phyloP scores from a whole-genome alignment of 2,797 vertebrate species.

The Danio albolineatus region DNA sequence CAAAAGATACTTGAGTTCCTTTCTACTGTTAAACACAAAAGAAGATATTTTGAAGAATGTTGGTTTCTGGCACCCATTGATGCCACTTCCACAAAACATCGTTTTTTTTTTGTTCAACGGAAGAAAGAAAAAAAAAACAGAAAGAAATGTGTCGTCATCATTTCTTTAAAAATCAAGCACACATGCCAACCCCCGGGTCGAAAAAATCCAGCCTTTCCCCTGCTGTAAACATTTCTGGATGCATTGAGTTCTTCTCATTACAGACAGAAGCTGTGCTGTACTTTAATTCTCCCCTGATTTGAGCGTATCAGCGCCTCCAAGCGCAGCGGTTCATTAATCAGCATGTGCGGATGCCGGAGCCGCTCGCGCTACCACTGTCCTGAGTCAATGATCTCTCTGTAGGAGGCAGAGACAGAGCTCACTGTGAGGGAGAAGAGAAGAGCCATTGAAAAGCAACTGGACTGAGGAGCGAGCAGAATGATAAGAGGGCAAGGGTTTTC shows the following conservation, averaged over 20 bases:
- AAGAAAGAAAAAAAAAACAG: no score
- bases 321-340: constrained; percentile 23
- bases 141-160: not conserved
- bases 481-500: constrained; percentile 57
- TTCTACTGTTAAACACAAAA: no score
- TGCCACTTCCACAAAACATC: no score
- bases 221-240: constrained; percentile 1
- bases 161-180: not conserved
- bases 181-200: not conserved
- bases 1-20: no score
- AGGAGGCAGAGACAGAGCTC: constrained; percentile 45
- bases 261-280: constrained; percentile 15
- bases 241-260: not conserved
- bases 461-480: constrained; percentile 47
- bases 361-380: constrained; percentile 26
- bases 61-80: no score
- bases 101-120: no score
- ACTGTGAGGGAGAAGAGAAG: constrained; percentile 47
- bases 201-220: not conserved
- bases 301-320: not conserved
- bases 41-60: no score
- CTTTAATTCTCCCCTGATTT: constrained; percentile 22
- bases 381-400: constrained; percentile 34
- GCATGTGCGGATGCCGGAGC: constrained; percentile 16
- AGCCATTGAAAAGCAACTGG: constrained; percentile 52